Base-by-base conservation (phyloP, 2,797 vertebrate genomes). In the Xiphophorus birchmanni region DNA sequence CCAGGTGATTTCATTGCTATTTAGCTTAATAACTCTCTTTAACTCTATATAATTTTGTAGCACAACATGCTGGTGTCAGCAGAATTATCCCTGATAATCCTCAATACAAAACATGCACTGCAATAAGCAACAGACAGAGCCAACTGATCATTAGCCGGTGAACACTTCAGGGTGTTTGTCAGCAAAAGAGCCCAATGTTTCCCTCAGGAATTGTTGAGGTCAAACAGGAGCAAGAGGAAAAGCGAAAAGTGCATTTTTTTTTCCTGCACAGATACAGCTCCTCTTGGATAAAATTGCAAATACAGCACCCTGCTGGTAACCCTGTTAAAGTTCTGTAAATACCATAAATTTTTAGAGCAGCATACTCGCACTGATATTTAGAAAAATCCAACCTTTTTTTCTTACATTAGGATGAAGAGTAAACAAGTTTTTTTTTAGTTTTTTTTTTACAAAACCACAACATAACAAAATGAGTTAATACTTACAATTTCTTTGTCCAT, bases 161-260 rank as follows among this genome's bases (percentile, higher is more conserved):
- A 63, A 67, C 60, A 75, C 15, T 54, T 50, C 58, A 69, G 74
- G 71, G 65, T 35, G 71, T 72, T 58, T 58, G 56, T 67, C 52
- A 72, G 79, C 50, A 40, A 48, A 76, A 81, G 17, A 52, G 47
- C 26, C n/a, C 18, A 29, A 44, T 42, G 42, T 75, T 74, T 74
- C 58, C 58, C 60, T 42, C 9, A 80, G 78, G 72, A 23, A 13
- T 44, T 9, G 47, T n/a, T 45, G 78, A 63, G 71, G 47, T 56
- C 17, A 75, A 80, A 67, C 32, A 18, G 23, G 37, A 67, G 73
- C n/a, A 37, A n/a, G 71, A 69, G 63, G 45, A 37, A 73, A 56
- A 65, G 21, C 26, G n/a, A 74, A 71, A 26, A 47, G 11, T 17
- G 15, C 37, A 45, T 37, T 21, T 77, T 50, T 52, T 73, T 52